These are phyloP conservation scores for Muschampia plurimacula DNA, from an alignment of 2,888 invertebrate species.

Conservation along the genomic window DNA sequence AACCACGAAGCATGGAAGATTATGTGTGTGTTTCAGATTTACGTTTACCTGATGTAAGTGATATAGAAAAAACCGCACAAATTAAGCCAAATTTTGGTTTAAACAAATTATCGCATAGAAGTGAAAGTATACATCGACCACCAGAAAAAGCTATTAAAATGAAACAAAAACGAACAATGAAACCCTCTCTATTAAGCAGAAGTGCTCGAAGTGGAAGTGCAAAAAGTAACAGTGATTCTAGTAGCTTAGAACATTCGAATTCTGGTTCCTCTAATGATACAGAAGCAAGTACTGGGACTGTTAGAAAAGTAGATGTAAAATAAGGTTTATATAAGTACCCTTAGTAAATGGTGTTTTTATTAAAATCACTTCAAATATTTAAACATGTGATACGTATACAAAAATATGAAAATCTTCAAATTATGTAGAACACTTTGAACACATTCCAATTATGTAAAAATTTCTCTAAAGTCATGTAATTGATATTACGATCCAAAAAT, in stretches of 20 bases:
- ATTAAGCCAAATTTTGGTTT: conserved; percentile 77
- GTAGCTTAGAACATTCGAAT: conserved; percentile 80
- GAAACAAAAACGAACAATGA: conserved; percentile 66
- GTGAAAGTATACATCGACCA: conserved; percentile 76
- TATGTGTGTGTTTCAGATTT: conserved; percentile 75
- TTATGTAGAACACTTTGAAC: conserved; percentile 2
- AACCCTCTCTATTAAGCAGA: conserved; percentile 66
- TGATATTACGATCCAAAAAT: conserved; percentile 13
- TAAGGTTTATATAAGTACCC: conserved; percentile 39
- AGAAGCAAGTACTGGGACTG: conserved; percentile 81
- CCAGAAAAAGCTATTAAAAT: conserved; percentile 76
- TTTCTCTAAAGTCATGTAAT: conserved; percentile 1
- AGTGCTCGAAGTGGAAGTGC: conserved; percentile 54
- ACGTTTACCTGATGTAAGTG: conserved; percentile 67
- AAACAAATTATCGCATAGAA: conserved; percentile 73
- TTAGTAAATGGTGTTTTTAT: not conserved
- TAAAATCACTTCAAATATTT: conserved; percentile 10
- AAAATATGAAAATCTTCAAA: not conserved
- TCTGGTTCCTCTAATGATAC: conserved; percentile 86
- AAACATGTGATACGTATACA: not conserved
- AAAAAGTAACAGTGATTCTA: conserved; percentile 58
- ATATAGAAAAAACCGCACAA: conserved; percentile 72
- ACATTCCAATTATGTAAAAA: conserved; percentile 24
- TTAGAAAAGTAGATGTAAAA: conserved; percentile 68
- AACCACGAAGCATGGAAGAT: conserved; percentile 66